Conservation (phyloP, 2,113 vertebrate species). For the cattle (Bos taurus) region DNA sequence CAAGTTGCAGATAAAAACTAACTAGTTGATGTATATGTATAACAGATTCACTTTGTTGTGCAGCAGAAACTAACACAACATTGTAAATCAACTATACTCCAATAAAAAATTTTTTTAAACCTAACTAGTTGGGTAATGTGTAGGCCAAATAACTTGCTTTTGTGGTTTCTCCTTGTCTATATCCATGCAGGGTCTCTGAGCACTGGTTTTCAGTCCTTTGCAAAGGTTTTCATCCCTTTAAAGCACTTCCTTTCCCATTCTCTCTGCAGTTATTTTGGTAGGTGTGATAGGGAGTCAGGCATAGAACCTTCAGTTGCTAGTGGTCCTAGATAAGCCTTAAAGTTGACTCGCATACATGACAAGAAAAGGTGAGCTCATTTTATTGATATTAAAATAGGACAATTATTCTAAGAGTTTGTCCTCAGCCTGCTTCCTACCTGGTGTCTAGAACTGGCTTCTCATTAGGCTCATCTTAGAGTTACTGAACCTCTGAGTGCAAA, state of each 20-base stretch:
- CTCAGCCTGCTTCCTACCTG: not conserved
- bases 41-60: not conserved
- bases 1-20: not conserved
- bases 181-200: not conserved
- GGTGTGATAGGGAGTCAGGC: not conserved
- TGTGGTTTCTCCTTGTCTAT: not conserved
- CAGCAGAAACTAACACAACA: not conserved
- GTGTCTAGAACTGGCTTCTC: not conserved
- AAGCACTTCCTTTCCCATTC: not conserved
- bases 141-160: not conserved
- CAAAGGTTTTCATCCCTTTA: not conserved
- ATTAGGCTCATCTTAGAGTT: not conserved
- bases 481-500: not conserved
- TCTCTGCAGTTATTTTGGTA: slow-evolving; percentile 9
- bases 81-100: not conserved
- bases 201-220: not conserved
- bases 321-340: not conserved
- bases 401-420: not conserved
- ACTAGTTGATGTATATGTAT: not conserved
- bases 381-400: not conserved
- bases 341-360: not conserved
- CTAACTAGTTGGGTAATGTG: not conserved
- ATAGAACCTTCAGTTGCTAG: not conserved
- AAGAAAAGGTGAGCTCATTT: not conserved
- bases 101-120: not conserved